Evolutionary conservation across 2,113 vertebrate species (phyloP).

Genomic region (Macrotis lagotis): DNA sequence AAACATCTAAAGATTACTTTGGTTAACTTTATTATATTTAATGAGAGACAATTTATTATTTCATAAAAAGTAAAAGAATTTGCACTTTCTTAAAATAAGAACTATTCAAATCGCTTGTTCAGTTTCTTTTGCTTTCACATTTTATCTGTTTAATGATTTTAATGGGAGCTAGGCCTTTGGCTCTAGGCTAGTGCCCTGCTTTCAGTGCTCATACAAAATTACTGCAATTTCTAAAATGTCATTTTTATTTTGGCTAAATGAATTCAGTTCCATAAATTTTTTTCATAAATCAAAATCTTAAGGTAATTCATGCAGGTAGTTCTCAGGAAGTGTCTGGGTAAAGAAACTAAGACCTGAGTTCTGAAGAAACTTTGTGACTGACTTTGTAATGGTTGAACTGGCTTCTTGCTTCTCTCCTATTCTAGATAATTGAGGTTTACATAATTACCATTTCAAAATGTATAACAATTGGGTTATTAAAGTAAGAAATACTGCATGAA

Average conservation of each 20-base stretch:
- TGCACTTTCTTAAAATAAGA: too few species aligned
- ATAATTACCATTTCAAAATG: neutral
- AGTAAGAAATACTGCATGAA: neutral
- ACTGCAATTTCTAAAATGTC: constrained; percentile 1
- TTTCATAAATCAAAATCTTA: neutral
- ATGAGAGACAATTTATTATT: too few species aligned
- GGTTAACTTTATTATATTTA: too few species aligned
- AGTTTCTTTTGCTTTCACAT: too few species aligned
- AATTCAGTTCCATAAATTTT: neutral
- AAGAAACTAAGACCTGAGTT: neutral
- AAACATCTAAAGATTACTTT: too few species aligned
- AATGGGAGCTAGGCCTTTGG: neutral
- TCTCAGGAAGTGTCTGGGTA: neutral
- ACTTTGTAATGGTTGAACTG: neutral
- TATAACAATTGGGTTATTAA: neutral
- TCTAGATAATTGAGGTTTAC: neutral
- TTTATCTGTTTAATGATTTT: constrained; percentile 22
- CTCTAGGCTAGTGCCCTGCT: neutral
- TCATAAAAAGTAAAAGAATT: too few species aligned
- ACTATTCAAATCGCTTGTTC: too few species aligned
- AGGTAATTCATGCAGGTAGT: neutral
- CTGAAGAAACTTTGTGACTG: neutral
- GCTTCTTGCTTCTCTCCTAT: neutral
- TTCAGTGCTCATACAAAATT: neutral
- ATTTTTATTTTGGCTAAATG: constrained; percentile 6